Base-by-base conservation (phyloP, 2,113 vertebrate genomes). In the Antechinus flavipes region DNA sequence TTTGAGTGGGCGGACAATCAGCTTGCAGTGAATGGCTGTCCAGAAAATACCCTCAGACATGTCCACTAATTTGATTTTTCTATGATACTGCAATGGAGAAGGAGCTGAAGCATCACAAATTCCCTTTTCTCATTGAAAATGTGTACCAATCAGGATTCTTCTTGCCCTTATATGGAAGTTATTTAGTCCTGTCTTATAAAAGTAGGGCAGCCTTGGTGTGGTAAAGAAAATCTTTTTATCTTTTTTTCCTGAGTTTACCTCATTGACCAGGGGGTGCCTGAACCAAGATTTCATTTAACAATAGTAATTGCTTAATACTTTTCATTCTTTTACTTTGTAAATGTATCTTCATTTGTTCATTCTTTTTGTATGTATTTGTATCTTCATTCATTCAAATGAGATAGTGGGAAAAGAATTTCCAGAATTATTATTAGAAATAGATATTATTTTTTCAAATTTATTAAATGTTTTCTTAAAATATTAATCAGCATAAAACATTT, bases 401-500 rank as follows among this genome's bases (percentile, higher is more conserved):
- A 68, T 68, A 14, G 35, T 68, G 61, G 4, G 14, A n/a, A 68
- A 68, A 68, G 10, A 68, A n/a, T 35, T 68, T n/a, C 61, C 14
- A 30, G 30, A 16, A n/a, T 68, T 35, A 68, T 35, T 68, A n/a
- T n/a, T 14, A 68, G 61, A 68, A n/a, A 68, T n/a, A n/a, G n/a
- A 16, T 1, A n/a, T 35, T 68, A 35, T 68, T 3, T 68, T 68
- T 68, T n/a, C 93, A 95, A 90, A 92, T 90, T 93, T 61, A 95
- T 94, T 91, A 92, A 92, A 95, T 96, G 76, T 90, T 90, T 47
- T 53, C 61, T 98, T 97, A 95, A 97, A 95, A 97, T 97, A 97
- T 97, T 96, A 95, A 95, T 54, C 94, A 96, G 54, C 54, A n/a
- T 68, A 95, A 98, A 96, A 96, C 47, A 94, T 91, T 97, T 96